These are phyloP conservation scores for Watsonalla binaria DNA, from an alignment of 2,888 invertebrate species.

Conservation along the genomic window DNA sequence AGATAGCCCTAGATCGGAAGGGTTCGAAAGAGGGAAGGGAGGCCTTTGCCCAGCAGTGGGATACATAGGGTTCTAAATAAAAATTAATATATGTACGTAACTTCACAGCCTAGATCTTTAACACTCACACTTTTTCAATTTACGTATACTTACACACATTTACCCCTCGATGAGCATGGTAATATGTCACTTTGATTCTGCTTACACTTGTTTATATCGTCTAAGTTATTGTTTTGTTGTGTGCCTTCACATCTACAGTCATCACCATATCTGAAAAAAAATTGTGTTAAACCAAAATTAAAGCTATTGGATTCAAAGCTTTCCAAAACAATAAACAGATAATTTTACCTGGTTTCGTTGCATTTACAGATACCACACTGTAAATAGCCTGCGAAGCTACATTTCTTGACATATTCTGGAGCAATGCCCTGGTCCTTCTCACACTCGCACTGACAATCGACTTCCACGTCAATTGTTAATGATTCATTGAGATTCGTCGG, in stretches of 20 bases:
- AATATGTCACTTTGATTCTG: constrained; percentile 16
- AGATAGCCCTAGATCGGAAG: too few species aligned
- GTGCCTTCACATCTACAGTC: constrained; percentile 40
- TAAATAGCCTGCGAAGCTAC: constrained; percentile 63
- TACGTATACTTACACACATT: too few species aligned
- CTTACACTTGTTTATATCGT: constrained; percentile 39
- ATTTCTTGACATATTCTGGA: constrained; percentile 43
- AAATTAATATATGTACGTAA: too few species aligned
- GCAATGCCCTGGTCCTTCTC: constrained; percentile 59
- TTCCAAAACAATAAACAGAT: neutral
- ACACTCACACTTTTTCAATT: too few species aligned
- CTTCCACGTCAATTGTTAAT: constrained; percentile 81
- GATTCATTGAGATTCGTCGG: constrained; percentile 84
- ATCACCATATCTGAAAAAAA: constrained; percentile 42
- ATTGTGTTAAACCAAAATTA: neutral
- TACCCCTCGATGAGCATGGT: too few species aligned
- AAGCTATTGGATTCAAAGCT: neutral
- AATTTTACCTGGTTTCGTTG: constrained; percentile 41
- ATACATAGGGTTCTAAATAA: too few species aligned
- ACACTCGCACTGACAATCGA: constrained; percentile 88
- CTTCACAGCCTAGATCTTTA: too few species aligned
- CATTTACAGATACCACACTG: constrained; percentile 84
- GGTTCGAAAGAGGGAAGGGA: too few species aligned
- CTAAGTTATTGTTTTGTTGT: constrained; percentile 10
- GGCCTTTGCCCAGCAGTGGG: too few species aligned